Evolutionary conservation across 2,113 vertebrate genomes (phyloP).

Genomic region (Calonectris borealis): DNA sequence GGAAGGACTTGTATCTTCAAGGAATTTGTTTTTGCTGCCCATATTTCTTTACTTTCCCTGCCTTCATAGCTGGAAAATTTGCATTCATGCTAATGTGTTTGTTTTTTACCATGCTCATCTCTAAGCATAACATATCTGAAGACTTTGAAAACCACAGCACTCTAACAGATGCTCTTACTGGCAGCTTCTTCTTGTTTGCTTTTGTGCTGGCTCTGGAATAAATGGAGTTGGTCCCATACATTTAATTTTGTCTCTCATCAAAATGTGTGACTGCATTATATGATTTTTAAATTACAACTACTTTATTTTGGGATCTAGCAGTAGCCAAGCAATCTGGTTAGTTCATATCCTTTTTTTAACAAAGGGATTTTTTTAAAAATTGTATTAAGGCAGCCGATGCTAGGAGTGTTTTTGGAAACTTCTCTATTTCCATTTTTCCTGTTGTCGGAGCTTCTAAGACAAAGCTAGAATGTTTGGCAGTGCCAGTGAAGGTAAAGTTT

Average conservation of each 20-base stretch:
- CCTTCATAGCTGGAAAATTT: neutral
- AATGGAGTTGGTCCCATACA: neutral
- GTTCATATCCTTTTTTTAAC: neutral
- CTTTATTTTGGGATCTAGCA: slow-evolving; percentile 41
- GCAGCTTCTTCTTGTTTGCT: slow-evolving; percentile 28
- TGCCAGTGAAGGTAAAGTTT: slow-evolving; percentile 1
- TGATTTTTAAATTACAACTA: slow-evolving; percentile 16
- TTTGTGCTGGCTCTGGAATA: slow-evolving; percentile 35
- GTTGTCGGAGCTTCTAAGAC: neutral
- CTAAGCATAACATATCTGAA: slow-evolving; percentile 4
- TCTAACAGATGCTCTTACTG: slow-evolving; percentile 13
- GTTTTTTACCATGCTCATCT: neutral
- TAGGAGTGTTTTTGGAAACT: neutral
- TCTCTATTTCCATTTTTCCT: slow-evolving; percentile 26
- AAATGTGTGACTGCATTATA: slow-evolving; percentile 4
- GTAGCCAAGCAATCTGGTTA: slow-evolving; percentile 48
- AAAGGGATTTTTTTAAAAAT: neutral
- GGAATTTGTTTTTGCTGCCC: neutral
- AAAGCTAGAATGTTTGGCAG: slow-evolving; percentile 23
- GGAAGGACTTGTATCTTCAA: neutral
- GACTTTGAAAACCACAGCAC: slow-evolving; percentile 19
- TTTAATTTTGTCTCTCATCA: slow-evolving; percentile 22
- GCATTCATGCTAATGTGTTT: neutral
- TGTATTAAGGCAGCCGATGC: neutral
- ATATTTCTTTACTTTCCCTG: neutral